These are phyloP conservation scores for Tiliacea aurago DNA, from an alignment of 2,888 invertebrate genomes.

Conservation along the genomic window DNA sequence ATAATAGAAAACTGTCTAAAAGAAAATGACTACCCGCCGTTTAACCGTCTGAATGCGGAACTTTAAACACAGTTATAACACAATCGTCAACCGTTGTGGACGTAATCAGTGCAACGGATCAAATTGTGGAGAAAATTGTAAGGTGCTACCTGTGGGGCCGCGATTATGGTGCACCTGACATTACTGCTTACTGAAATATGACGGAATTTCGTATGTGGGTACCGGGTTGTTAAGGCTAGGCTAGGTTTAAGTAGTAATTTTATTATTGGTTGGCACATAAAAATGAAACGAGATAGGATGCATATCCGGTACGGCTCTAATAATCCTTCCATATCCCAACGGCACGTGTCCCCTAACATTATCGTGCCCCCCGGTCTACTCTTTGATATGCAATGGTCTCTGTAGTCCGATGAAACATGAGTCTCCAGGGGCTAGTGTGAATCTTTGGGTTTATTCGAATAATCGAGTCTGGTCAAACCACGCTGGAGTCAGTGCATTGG, in stretches of 20 bases:
- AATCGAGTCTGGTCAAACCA: too few species aligned
- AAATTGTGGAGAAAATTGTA: constrained; percentile 89
- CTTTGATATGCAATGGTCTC: too few species aligned
- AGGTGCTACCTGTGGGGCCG: constrained; percentile 53
- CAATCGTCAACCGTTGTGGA: constrained; percentile 65
- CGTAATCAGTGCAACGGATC: constrained; percentile 70
- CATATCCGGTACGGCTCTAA: too few species aligned
- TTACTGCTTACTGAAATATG: constrained; percentile 77
- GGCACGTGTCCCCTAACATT: too few species aligned
- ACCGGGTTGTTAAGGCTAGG: constrained; percentile 44
- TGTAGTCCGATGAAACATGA: too few species aligned
- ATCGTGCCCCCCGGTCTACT: too few species aligned
- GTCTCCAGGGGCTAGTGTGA: too few species aligned
- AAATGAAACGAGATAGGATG: not conserved
- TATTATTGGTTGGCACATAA: not conserved
- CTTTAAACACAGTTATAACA: constrained; percentile 62
- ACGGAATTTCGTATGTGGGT: constrained; percentile 61
- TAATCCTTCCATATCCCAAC: too few species aligned
- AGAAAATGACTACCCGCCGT: constrained; percentile 40
- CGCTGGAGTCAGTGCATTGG: too few species aligned
- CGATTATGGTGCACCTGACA: constrained; percentile 59
- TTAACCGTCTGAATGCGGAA: constrained; percentile 61
- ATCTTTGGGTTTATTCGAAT: too few species aligned
- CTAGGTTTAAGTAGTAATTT: not conserved
- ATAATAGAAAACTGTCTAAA: constrained; percentile 21